Evolutionary conservation across 2,113 vertebrate species (phyloP), one percentile per base, ranked within the genome.

Genomic region (Zosterops japonicus): DNA sequence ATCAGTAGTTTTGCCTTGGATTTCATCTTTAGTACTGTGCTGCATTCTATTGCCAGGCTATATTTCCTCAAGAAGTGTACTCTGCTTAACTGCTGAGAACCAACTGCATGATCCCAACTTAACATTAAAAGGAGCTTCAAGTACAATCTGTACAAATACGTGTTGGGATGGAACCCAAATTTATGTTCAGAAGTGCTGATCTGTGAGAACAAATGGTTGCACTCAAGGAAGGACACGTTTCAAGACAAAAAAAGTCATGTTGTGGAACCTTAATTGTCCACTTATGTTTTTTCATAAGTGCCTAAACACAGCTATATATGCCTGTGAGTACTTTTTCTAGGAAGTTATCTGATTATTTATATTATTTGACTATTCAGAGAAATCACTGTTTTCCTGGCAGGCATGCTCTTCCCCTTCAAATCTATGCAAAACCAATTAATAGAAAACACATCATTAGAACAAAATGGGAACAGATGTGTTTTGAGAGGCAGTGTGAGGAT

Each of bases 1-100:
- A 90, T 23, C n/a, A 12, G 14, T 23, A 36, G 4, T 44, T 93
- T 47, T 71, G 35, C 46, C 28, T 60, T 78, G 55, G 31, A 44
- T 75, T 75, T 75, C 2, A 2, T 8, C 1, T 56, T 20, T 20
- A 50, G 44, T 17, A 15, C 39, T 0, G 0, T 49, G 24, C 33
- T 94, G 28, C 22, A 8, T 77, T 76, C 35, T 68, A 3, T 29
- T 84, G 69, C 33, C 28, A 59, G 64, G 35, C 60, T 3, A 2
- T 65, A 21, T 67, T 83, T 67, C 55, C 47, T 61, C 23, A 41
- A 12, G 35, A 59, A 39, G 24, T 16, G 21, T 35, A 3, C 28
- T 75, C 42, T 41, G 8, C 39, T 52, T 50, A 35, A 47, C 71
- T 86, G 31, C 57, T 59, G 7, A 41, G 53, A 83, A 80, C 28